phyloP scores from a whole-genome alignment of 2,113 vertebrate genomes.

The Notarius quadriscutis region DNA sequence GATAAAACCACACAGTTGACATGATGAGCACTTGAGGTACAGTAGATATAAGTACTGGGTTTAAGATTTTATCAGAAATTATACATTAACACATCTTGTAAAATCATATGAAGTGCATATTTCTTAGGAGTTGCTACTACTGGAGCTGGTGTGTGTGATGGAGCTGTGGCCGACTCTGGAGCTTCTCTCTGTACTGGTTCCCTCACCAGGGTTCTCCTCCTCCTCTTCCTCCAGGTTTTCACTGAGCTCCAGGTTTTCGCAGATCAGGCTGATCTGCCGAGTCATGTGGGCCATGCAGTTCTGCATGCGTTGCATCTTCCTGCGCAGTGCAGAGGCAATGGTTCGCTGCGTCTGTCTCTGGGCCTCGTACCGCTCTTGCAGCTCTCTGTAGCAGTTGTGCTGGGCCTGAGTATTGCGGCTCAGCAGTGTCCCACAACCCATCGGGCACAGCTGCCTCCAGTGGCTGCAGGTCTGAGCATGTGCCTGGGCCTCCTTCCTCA shows the following conservation, averaged over 20 bases:
- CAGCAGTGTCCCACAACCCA: slow-evolving; percentile 67
- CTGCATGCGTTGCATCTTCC: slow-evolving; percentile 60
- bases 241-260: slow-evolving; percentile 54
- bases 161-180: slow-evolving; percentile 9
- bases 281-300: slow-evolving; percentile 54
- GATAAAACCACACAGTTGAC: slow-evolving; percentile 6
- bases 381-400: slow-evolving; percentile 69
- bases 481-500: slow-evolving; percentile 55
- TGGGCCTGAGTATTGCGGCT: slow-evolving; percentile 25
- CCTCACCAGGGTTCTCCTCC: slow-evolving; percentile 34
- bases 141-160: background rate
- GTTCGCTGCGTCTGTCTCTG: slow-evolving; percentile 43
- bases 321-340: slow-evolving; percentile 44
- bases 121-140: slow-evolving; percentile 35
- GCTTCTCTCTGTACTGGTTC: slow-evolving; percentile 27
- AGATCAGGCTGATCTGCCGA: slow-evolving; percentile 53
- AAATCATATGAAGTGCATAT: background rate
- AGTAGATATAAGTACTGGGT: background rate
- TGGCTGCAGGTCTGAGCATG: slow-evolving; percentile 63
- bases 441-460: slow-evolving; percentile 55
- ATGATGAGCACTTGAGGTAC: background rate
- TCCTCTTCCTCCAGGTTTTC: slow-evolving; percentile 26
- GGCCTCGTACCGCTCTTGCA: slow-evolving; percentile 56
- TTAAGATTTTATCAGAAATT: background rate
- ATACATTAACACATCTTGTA: background rate